Percentiles rank a stretch among this genome's conserved stretches.
phyloP scores from a whole-genome alignment of 2,113 vertebrate genomes.

The Bungarus multicinctus region DNA sequence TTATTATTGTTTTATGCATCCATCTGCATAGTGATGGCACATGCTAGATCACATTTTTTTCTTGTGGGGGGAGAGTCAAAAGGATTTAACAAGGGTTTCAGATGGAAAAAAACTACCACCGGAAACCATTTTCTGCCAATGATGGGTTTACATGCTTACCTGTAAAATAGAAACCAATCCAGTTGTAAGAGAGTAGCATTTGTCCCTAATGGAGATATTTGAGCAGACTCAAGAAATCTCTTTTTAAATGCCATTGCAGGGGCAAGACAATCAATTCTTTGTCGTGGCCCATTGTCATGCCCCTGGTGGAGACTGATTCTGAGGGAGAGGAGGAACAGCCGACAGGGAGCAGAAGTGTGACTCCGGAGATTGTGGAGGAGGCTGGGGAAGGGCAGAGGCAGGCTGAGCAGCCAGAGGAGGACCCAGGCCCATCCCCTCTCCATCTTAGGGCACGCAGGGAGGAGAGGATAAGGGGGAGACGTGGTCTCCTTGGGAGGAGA shows the following conservation, averaged over 20 bases:
- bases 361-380: too few species aligned
- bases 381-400: too few species aligned
- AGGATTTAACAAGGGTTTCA: background rate
- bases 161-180: background rate
- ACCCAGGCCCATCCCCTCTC: too few species aligned
- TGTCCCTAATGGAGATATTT: background rate
- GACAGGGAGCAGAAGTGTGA: too few species aligned
- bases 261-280: background rate
- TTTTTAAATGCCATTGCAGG: background rate
- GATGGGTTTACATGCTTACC: background rate
- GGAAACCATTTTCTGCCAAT: background rate
- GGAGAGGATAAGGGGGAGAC: too few species aligned
- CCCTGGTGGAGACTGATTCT: too few species aligned
- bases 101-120: background rate
- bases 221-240: background rate
- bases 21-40: background rate
- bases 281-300: background rate
- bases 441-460: too few species aligned
- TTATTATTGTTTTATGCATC: background rate
- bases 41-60: background rate
- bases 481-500: too few species aligned
- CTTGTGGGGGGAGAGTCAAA: background rate
- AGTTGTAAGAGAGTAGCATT: background rate
- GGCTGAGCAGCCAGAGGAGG: too few species aligned
- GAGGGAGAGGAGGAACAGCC: too few species aligned